Base-by-base conservation (phyloP, 2,888 invertebrate genomes). In the Tetragonisca angustula region DNA sequence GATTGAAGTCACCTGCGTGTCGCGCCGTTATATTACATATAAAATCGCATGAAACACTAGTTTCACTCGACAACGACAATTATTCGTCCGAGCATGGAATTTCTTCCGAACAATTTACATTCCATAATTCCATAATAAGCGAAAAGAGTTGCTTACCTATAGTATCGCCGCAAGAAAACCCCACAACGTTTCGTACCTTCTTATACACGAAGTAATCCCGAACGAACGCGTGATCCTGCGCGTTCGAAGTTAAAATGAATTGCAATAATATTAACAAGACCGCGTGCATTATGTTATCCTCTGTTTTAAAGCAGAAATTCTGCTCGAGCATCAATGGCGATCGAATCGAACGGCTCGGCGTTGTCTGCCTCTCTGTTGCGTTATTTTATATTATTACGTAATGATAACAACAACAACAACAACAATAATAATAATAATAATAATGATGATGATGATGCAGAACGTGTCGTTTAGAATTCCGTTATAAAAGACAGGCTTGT, bases 201-300 rank as follows among this genome's bases (percentile, higher is more conserved):
- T 91, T 92, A 27, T 88, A 83, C 13, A 74, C 67, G 52, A 92
- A 91, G 72, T 92, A 92, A 73, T 89, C 89, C 3, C 86, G 84
- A n/a, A 91, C 86, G 59, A 91, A 89, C 11, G 83, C 17, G 50
- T 87, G 86, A 27, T 91, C 87, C 43, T 78, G 65, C 27, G 64
- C 79, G 4, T 59, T 76, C 19, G 69, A 61, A 3, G 77, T 65
- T 15, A 56, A 79, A 65, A 65, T 11, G 1, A 85, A 59, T 69
- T 65, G 72, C 17, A 77, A 43, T 27, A 82, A 11, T 24, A 36
- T 11, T 24, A 89, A 62, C 0, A 76, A 19, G 27, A 50, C 2
- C 1, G 9, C 17, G 24, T 68, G 32, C 72, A 75, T 84, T 21
- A 5, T 59, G 24, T 11, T n/a, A 21, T 50, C n/a, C 6, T 4